phyloP scores from a whole-genome alignment of 2,113 vertebrate species.

The Setophaga coronata region DNA sequence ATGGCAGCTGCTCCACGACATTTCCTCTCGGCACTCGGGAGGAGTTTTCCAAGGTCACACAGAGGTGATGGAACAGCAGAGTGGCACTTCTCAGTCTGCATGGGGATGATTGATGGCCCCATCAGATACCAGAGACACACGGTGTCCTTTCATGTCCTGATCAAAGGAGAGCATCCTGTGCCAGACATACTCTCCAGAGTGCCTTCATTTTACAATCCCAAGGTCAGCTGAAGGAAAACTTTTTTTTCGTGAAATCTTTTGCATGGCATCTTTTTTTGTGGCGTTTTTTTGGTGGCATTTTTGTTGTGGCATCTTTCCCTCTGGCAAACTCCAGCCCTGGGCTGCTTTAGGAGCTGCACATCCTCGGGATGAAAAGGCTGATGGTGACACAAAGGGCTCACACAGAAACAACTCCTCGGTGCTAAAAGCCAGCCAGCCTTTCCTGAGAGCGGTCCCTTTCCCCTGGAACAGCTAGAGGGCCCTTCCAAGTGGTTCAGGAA shows the following conservation, averaged over 20 bases:
- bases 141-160: background rate
- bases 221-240: background rate
- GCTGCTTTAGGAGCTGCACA: background rate
- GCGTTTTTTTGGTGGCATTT: too few species aligned
- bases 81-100: background rate
- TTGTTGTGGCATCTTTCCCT: background rate
- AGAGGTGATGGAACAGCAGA: background rate
- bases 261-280: too few species aligned
- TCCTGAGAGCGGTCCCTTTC: background rate
- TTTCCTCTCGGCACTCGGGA: background rate
- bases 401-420: background rate
- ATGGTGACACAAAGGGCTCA: background rate
- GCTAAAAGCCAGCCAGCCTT: background rate
- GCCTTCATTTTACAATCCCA: background rate
- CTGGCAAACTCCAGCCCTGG: fast-evolving
- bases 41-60: conserved; percentile 16
- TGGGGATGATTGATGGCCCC: background rate
- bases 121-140: background rate
- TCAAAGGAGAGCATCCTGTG: background rate
- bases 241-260: too few species aligned
- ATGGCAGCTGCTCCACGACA: fast-evolving
- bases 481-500: conserved; percentile 1
- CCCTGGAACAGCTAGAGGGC: conserved; percentile 35
- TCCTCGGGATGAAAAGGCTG: background rate
- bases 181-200: background rate